Percentiles rank a stretch among this genome's conserved stretches.
Conservation (phyloP, 2,888 invertebrate genomes). For the Hypercompe scribonia region DNA sequence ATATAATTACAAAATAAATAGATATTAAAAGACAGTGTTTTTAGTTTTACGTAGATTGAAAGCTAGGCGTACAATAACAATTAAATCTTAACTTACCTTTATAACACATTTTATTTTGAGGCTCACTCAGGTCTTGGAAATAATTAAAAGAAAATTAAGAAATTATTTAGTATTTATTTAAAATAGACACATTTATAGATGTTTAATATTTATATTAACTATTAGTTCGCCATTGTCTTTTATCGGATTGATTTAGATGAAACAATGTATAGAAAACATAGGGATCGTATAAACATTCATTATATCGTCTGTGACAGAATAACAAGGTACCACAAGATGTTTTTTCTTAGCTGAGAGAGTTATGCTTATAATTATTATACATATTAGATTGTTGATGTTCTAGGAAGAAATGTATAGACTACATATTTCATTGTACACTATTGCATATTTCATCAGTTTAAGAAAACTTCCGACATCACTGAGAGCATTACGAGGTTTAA, state of each 20-base stretch:
- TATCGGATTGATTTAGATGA: neutral
- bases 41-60: no score
- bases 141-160: no score
- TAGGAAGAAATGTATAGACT: neutral
- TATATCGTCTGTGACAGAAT: neutral
- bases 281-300: neutral
- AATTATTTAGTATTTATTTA: no score
- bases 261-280: neutral
- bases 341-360: neutral
- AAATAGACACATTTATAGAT: no score
- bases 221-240: no score
- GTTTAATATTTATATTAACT: no score
- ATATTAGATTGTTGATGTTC: neutral
- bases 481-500: neutral
- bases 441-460: neutral
- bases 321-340: neutral
- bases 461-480: conserved; percentile 2
- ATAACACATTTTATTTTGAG: no score
- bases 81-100: no score
- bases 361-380: neutral
- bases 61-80: no score
- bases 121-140: no score
- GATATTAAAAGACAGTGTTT: no score
- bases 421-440: conserved; percentile 5
- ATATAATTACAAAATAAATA: no score